Evolutionary conservation across 2,888 invertebrate species (phyloP), one percentile per base, ranked within the genome.

Genomic region (Andrena chrysosceles): DNA sequence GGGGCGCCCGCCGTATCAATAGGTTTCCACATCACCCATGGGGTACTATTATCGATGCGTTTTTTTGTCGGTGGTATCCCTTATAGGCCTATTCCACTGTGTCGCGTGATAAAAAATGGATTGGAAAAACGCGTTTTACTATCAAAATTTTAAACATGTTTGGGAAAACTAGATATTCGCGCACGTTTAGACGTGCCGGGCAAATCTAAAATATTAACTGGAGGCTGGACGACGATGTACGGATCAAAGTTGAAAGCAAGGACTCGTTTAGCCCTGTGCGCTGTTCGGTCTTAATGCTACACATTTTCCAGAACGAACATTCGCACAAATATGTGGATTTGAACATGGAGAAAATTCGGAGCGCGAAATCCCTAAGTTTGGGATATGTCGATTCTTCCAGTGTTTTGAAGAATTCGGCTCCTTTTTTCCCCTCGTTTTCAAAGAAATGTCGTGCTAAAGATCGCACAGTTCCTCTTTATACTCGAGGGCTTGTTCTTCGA

Each of bases 301-400:
- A 35, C 49, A 76, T 70, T 76, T 54, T 70, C 0, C 56, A 76
- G 20, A 70, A 76, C 3, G 70, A 56, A 33, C 70, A 31, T 70
- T 76, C 76, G 31, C 69, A 70, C 29, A 69, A 64, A 64, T 70
- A 70, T 31, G 64, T 70, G 2, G 63, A 48, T 0, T 63, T 49
- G 56, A 70, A 96, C 96, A 93, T 96, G 95, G 89, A 96, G 96
- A 60, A 95, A 95, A 2, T 95, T 95, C 20, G 96, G n/a, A n/a
- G n/a, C n/a, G n/a, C n/a, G n/a, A n/a, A n/a, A n/a, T n/a, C n/a
- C n/a, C n/a, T n/a, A n/a, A 64, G 42, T 23, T 31, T 31, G 31
- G 5, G 6, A 0, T 33, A 48, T 16, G 16, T 48, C 48, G 48
- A 48, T 48, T 48, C 48, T 26, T 62, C 33, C 20, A 69, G n/a